Percentiles rank a stretch among this genome's conserved stretches.
These are phyloP conservation scores for Procambarus clarkii DNA, from an alignment of 1,140 invertebrate species.

Conservation along the genomic window DNA sequence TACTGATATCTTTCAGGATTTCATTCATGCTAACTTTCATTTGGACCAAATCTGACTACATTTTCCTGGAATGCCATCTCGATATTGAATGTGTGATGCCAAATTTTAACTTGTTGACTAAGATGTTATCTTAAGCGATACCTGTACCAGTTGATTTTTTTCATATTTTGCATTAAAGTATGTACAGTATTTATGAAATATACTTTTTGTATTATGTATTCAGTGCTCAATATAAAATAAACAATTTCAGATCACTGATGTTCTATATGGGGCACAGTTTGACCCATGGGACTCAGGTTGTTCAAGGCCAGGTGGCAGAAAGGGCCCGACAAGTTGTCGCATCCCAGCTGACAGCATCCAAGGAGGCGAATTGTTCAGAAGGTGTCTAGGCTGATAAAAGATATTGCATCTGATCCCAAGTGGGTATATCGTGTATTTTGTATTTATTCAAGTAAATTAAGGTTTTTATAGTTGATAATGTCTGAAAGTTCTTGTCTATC, in stretches of 20 bases:
- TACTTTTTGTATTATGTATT: too few species aligned
- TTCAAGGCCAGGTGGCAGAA: conserved; percentile 43
- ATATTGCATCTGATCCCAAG: conserved; percentile 44
- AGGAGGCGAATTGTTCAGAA: conserved; percentile 51
- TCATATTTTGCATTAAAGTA: too few species aligned
- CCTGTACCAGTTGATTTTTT: too few species aligned
- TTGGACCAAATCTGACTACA: too few species aligned
- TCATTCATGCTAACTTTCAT: too few species aligned
- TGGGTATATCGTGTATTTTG: not conserved
- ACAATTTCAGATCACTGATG: conserved; percentile 27
- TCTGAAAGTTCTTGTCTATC: not conserved
- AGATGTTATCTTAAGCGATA: too few species aligned
- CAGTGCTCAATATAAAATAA: too few species aligned
- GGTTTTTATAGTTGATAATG: not conserved
- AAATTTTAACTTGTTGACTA: too few species aligned
- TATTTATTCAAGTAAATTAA: not conserved
- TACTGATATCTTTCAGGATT: not conserved
- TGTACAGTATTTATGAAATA: too few species aligned
- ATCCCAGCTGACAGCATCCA: conserved; percentile 28
- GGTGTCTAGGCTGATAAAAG: conserved; percentile 31
- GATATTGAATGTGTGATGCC: too few species aligned
- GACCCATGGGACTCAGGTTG: conserved; percentile 52
- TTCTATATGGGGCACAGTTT: conserved; percentile 29
- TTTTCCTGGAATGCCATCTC: too few species aligned
- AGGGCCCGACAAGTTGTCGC: conserved; percentile 42